These are phyloP conservation scores for Spondyliosoma cantharus DNA, from an alignment of 2,797 vertebrate genomes.

Conservation along the genomic window DNA sequence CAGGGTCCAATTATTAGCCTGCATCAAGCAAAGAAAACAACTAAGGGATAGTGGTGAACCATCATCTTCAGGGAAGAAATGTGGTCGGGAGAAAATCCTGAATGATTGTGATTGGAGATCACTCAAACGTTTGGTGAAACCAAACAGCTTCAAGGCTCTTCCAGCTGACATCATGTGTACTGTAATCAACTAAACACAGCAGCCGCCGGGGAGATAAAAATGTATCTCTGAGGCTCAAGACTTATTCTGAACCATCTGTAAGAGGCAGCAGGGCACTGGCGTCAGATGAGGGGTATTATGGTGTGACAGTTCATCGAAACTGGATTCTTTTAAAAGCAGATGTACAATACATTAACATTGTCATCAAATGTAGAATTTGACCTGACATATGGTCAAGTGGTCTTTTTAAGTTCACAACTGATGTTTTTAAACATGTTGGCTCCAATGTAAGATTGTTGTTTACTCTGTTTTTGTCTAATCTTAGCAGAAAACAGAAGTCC, in stretches of 20 bases:
- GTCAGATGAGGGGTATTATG: neutral
- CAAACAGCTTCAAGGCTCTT: neutral
- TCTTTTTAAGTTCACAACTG: neutral
- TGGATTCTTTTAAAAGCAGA: neutral
- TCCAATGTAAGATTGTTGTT: neutral
- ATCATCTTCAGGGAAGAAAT: too few relatives aligned
- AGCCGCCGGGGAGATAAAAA: neutral
- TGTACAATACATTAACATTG: neutral
- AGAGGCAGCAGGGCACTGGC: neutral
- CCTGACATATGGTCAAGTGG: neutral
- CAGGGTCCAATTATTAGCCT: too few relatives aligned
- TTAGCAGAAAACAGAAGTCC: neutral
- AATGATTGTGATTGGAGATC: too few relatives aligned
- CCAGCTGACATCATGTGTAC: neutral
- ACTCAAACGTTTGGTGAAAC: too few relatives aligned
- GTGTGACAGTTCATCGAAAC: neutral
- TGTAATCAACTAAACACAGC: neutral
- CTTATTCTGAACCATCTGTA: neutral
- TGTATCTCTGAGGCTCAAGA: neutral
- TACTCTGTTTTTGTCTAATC: neutral
- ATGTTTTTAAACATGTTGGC: neutral
- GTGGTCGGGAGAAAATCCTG: too few relatives aligned
- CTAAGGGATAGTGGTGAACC: too few relatives aligned
- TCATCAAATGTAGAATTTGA: neutral
- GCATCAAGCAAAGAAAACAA: too few relatives aligned